Evolutionary conservation across 2,888 invertebrate species (phyloP).

Genomic region (Spatulosminthurus flaviceps): DNA sequence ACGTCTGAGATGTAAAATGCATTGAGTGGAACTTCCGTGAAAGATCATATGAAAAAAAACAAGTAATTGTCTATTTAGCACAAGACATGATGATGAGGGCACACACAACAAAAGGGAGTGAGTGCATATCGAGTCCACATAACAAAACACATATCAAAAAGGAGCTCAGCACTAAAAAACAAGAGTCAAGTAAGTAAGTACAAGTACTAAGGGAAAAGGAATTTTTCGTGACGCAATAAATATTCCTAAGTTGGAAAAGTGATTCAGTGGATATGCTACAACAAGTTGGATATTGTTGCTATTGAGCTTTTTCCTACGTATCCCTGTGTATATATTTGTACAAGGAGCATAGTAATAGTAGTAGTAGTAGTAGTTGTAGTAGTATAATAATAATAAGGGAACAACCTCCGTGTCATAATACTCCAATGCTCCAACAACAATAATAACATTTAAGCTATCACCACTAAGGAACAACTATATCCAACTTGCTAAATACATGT

Average conservation of each 20-base stretch:
- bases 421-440: no score
- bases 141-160: neutral
- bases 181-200: slow-evolving; percentile 18
- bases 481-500: no score
- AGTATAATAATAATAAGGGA: no score
- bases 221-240: slow-evolving; percentile 42
- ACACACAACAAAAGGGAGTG: neutral
- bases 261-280: slow-evolving; percentile 52
- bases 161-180: slow-evolving; percentile 14
- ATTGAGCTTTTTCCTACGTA: no score
- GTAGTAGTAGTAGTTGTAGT: no score
- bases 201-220: slow-evolving; percentile 35
- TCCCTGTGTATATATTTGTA: neutral
- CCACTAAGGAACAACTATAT: no score
- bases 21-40: neutral
- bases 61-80: neutral
- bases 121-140: slow-evolving; percentile 6
- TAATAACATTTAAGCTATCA: no score
- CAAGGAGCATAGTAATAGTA: neutral
- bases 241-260: slow-evolving; percentile 45
- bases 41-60: neutral
- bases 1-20: neutral
- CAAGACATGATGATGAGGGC: neutral
- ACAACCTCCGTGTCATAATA: no score
- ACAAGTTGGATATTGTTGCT: neutral